Conservation (phyloP, 2,113 vertebrate genomes). For the Tautogolabrus adspersus region DNA sequence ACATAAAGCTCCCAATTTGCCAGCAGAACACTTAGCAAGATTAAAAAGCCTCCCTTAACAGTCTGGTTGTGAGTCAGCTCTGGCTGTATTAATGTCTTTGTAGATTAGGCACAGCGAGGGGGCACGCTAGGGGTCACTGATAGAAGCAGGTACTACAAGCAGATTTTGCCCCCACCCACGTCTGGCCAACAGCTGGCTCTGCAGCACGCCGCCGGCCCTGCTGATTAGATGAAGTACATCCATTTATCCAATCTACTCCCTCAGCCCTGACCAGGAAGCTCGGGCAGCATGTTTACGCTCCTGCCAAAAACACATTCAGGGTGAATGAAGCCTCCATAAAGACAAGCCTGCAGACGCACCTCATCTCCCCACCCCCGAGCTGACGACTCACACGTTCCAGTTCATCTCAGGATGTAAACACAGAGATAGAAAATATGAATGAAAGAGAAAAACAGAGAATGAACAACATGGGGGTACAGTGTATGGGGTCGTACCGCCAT, state of each 20-base stretch:
- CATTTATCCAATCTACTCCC: slow-evolving; percentile 52
- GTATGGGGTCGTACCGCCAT: slow-evolving; percentile 50
- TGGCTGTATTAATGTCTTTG: slow-evolving; percentile 74
- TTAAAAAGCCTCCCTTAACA: slow-evolving; percentile 60
- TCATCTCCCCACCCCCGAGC: background rate
- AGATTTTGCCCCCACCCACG: slow-evolving; percentile 45
- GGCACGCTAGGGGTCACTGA: slow-evolving; percentile 67
- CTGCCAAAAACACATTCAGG: slow-evolving; percentile 54
- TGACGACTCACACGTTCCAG: slow-evolving; percentile 16
- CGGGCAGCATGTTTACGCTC: slow-evolving; percentile 55
- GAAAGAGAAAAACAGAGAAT: slow-evolving; percentile 16
- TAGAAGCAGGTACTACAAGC: slow-evolving; percentile 68
- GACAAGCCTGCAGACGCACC: slow-evolving; percentile 17
- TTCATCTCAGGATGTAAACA: slow-evolving; percentile 36
- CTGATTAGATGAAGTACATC: slow-evolving; percentile 68
- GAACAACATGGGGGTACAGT: slow-evolving; percentile 36
- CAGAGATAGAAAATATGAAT: background rate
- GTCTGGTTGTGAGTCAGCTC: slow-evolving; percentile 58
- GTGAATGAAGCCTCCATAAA: slow-evolving; percentile 44
- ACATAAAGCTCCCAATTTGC: slow-evolving; percentile 55
- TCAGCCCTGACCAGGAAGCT: slow-evolving; percentile 52
- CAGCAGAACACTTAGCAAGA: slow-evolving; percentile 73
- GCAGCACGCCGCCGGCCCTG: slow-evolving; percentile 50
- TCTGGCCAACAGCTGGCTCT: slow-evolving; percentile 73
- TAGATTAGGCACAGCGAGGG: slow-evolving; percentile 69